Conservation (phyloP, 2,797 vertebrate species). For the Mustela erminea region DNA sequence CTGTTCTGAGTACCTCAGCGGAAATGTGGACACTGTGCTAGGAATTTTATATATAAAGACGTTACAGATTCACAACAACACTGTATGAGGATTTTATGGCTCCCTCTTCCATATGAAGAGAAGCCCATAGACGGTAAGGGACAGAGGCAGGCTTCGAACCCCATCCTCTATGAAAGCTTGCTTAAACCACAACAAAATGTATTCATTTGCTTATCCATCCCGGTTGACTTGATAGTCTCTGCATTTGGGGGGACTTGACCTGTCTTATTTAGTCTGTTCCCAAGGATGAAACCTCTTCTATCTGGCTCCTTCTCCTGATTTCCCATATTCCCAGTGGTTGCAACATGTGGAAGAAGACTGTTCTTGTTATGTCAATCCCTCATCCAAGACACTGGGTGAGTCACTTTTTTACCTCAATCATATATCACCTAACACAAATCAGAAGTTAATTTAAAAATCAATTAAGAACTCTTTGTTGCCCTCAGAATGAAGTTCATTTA, state of each 20-base stretch:
- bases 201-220: background rate
- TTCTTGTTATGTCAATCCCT: background rate
- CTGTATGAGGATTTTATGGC: background rate
- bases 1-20: background rate
- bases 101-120: background rate
- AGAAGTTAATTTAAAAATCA: slow-evolving; percentile 24
- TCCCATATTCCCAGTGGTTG: background rate
- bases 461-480: background rate
- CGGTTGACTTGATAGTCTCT: background rate
- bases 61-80: background rate
- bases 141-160: background rate
- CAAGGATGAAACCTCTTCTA: background rate
- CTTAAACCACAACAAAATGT: background rate
- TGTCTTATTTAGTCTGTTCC: background rate
- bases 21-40: background rate
- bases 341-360: background rate
- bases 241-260: background rate
- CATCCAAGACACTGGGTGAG: background rate
- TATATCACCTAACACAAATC: background rate
- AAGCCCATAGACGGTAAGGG: background rate
- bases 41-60: background rate
- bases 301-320: background rate
- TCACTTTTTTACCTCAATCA: background rate
- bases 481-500: background rate
- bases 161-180: background rate